Percentiles rank a stretch among this genome's conserved stretches.
Conservation (phyloP, 2,797 vertebrate genomes). For the Chloroceryle inda region DNA sequence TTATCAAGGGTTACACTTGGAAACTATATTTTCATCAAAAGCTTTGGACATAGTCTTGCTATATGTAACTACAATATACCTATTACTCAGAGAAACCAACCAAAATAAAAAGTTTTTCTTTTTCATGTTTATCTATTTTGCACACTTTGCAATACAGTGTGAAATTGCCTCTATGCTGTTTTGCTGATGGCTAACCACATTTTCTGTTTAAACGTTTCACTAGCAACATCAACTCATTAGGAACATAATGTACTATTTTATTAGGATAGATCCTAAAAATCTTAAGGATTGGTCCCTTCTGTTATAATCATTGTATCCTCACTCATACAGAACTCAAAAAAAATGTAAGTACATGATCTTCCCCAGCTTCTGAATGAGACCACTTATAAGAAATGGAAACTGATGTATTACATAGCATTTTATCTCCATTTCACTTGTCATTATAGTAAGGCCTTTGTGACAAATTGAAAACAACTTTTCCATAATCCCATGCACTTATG, state of each 20-base stretch:
- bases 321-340: background rate
- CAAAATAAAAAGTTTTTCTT: background rate
- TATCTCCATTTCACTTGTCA: background rate
- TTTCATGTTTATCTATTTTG: background rate
- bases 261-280: background rate
- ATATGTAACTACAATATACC: background rate
- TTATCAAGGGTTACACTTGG: background rate
- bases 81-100: background rate
- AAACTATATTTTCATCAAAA: background rate
- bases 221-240: background rate
- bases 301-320: background rate
- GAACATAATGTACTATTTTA: background rate
- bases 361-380: background rate
- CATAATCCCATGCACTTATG: background rate
- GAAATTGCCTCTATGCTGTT: background rate
- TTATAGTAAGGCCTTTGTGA: background rate
- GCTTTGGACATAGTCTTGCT: background rate
- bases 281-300: background rate
- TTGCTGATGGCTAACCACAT: background rate
- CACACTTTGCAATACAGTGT: background rate
- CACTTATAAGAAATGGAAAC: background rate
- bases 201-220: background rate
- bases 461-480: background rate
- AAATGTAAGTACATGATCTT: background rate
- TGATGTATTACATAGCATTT: background rate